Conservation (phyloP, 1,140 invertebrate genomes). For the Aethina tumida region DNA sequence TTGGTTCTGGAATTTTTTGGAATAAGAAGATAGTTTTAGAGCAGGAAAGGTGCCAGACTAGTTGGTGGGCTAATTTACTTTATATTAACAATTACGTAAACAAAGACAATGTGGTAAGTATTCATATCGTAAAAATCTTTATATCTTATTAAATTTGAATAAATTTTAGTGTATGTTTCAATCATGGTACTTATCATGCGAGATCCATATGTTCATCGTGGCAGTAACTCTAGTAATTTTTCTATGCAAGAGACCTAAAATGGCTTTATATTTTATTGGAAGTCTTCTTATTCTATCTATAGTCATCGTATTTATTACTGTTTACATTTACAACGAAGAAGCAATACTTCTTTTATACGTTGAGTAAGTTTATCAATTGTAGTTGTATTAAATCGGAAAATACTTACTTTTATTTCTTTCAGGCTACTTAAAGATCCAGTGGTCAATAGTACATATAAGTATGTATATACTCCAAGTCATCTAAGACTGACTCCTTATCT, state of each 20-base stretch:
- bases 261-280: conserved; percentile 43
- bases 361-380: conserved; percentile 40
- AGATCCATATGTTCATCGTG: conserved; percentile 74
- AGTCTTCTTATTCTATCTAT: conserved; percentile 45
- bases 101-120: conserved; percentile 50
- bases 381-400: too few species aligned
- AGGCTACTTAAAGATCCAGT: conserved; percentile 53
- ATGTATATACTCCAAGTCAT: conserved; percentile 57
- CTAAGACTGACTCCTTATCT: conserved; percentile 57
- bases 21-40: conserved; percentile 46
- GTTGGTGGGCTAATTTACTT: conserved; percentile 77
- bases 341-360: conserved; percentile 54
- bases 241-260: conserved; percentile 52
- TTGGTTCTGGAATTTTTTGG: conserved; percentile 61
- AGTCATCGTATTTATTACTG: conserved; percentile 50
- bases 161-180: conserved; percentile 71
- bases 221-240: conserved; percentile 64
- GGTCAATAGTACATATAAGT: conserved; percentile 49
- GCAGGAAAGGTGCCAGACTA: conserved; percentile 52
- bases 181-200: conserved; percentile 83
- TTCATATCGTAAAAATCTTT: conserved; percentile 3
- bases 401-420: conserved; percentile 31
- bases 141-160: conserved; percentile 1
- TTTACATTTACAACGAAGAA: conserved; percentile 46
- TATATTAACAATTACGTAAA: conserved; percentile 78